Percentiles rank a stretch among this genome's conserved stretches.
Evolutionary conservation across 2,888 invertebrate species (phyloP).

Genomic region (Ephialtes manifestator): DNA sequence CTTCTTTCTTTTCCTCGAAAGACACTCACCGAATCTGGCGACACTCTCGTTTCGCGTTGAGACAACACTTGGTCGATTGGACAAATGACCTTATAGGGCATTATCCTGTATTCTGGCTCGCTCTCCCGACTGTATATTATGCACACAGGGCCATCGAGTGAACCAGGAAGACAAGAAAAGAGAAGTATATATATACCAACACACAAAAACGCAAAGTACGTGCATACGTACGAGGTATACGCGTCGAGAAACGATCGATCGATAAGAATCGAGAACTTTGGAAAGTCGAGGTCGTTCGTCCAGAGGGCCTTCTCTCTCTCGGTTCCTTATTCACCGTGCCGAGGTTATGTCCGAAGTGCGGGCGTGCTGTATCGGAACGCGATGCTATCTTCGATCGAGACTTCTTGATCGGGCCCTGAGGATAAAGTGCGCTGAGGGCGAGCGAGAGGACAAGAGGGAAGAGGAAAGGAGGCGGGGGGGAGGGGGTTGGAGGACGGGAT

Average conservation of each 20-base stretch:
- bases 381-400: slow-evolving; percentile 65
- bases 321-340: slow-evolving; percentile 39
- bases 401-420: slow-evolving; percentile 61
- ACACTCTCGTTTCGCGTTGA: slow-evolving; percentile 37
- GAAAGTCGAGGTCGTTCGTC: slow-evolving; percentile 66
- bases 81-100: slow-evolving; percentile 78
- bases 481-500: neutral
- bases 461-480: slow-evolving; percentile 4
- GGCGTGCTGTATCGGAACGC: slow-evolving; percentile 63
- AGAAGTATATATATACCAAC: slow-evolving; percentile 3
- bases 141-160: slow-evolving; percentile 44
- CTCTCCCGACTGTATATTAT: neutral
- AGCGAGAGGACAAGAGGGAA: slow-evolving; percentile 6
- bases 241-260: slow-evolving; percentile 55
- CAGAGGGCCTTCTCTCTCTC: slow-evolving; percentile 39
- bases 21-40: slow-evolving; percentile 67
- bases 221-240: slow-evolving; percentile 4
- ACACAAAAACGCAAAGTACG: slow-evolving; percentile 4
- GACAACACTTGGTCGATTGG: slow-evolving; percentile 58
- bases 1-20: slow-evolving; percentile 17
- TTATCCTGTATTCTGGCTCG: slow-evolving; percentile 62
- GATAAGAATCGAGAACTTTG: slow-evolving; percentile 70
- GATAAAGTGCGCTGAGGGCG: slow-evolving; percentile 48
- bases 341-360: slow-evolving; percentile 61
- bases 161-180: slow-evolving; percentile 43